Evolutionary conservation across 2,113 vertebrate genomes (phyloP).

Genomic region (Thomomys bottae): DNA sequence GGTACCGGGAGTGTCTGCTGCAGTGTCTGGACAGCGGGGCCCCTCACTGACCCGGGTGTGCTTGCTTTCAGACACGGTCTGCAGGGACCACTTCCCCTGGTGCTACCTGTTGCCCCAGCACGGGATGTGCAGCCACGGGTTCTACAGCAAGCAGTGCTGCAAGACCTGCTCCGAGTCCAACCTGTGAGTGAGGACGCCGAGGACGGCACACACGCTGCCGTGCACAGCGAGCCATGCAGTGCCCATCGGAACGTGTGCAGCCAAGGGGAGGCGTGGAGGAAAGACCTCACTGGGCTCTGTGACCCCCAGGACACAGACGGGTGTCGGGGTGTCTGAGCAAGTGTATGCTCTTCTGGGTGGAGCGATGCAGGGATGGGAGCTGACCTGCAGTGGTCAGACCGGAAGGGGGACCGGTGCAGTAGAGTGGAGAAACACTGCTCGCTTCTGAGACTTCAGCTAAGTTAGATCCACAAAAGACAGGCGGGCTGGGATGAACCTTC

Average conservation of each 20-base stretch:
- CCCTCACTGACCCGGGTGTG: background rate
- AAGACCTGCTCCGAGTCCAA: slow-evolving; percentile 90
- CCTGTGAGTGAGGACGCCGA: slow-evolving; percentile 79
- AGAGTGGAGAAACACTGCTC: no score
- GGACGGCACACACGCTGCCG: fast-evolving
- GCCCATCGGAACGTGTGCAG: fast-evolving
- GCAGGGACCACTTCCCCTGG: slow-evolving; percentile 87
- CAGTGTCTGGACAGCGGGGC: no score
- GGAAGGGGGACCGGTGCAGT: background rate
- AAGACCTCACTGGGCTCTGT: background rate
- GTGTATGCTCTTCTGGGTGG: background rate
- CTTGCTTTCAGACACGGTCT: slow-evolving; percentile 73
- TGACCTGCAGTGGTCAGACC: fast-evolving
- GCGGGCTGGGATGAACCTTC: background rate
- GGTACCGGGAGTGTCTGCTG: no score
- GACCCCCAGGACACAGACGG: fast-evolving
- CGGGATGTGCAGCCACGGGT: slow-evolving; percentile 89
- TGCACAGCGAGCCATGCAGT: background rate
- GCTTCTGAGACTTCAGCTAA: fast-evolving
- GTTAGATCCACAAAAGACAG: background rate
- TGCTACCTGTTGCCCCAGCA: slow-evolving; percentile 91
- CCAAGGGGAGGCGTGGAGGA: background rate
- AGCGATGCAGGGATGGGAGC: background rate
- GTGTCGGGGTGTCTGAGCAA: fast-evolving
- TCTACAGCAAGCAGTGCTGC: slow-evolving; percentile 92